Percentiles rank a stretch among this genome's conserved stretches.
Conservation (phyloP, 2,797 vertebrate species). For the Phalanger gymnotis region DNA sequence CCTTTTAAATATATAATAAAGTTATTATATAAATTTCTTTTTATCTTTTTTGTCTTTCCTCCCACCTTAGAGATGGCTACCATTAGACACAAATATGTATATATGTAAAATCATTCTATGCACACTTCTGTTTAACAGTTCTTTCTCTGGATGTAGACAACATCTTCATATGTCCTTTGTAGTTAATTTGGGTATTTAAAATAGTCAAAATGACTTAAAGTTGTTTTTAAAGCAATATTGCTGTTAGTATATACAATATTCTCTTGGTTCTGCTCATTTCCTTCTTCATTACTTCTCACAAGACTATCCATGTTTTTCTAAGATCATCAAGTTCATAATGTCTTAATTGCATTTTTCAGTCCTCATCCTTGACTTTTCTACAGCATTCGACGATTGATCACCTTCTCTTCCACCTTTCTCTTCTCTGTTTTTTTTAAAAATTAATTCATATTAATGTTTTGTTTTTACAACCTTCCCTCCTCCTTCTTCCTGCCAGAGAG, state of each 20-base stretch:
- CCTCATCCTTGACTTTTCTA: neutral
- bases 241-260: neutral
- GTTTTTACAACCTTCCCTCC: neutral
- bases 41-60: neutral
- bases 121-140: neutral
- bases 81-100: neutral
- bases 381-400: neutral
- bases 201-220: neutral
- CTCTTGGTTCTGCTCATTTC: neutral
- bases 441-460: neutral
- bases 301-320: neutral
- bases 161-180: neutral
- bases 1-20: neutral
- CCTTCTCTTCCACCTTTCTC: neutral
- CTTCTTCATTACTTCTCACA: neutral
- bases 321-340: neutral
- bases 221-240: neutral
- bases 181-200: neutral
- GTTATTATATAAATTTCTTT: neutral
- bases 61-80: neutral
- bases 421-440: neutral
- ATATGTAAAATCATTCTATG: neutral
- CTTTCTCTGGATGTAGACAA: too few species aligned
- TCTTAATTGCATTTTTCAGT: neutral
- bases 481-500: neutral